Evolutionary conservation across 2,797 vertebrate genomes (phyloP).

Genomic region (Cuculus canorus): DNA sequence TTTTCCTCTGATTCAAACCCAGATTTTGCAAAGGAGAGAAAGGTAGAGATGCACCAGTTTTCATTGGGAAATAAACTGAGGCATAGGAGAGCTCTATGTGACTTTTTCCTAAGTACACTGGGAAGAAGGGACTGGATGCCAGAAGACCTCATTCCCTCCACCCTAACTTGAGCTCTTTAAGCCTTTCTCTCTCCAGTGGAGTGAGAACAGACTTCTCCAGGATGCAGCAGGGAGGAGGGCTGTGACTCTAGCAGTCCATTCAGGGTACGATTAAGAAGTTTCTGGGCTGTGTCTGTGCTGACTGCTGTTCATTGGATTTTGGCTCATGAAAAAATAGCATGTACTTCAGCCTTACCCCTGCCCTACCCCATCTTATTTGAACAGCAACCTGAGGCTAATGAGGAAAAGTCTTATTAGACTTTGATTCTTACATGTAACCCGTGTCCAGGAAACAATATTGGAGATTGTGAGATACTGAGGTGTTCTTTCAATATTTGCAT

Average conservation of each 20-base stretch:
- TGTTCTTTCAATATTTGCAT: slow-evolving; percentile 61
- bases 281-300: background rate
- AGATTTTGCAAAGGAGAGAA: background rate
- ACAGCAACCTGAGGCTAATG: background rate
- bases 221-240: background rate
- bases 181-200: background rate
- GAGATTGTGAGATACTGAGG: slow-evolving; percentile 15
- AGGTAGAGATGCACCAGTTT: background rate
- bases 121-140: background rate
- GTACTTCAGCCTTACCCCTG: background rate
- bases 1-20: background rate
- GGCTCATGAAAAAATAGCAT: background rate
- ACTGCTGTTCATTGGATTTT: background rate
- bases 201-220: background rate
- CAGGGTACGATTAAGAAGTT: background rate
- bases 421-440: slow-evolving; percentile 4
- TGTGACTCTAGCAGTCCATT: background rate
- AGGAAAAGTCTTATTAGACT: slow-evolving; percentile 39
- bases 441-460: slow-evolving; percentile 26
- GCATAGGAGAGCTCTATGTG: background rate
- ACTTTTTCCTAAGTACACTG: background rate
- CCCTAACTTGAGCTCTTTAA: background rate
- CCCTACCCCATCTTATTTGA: background rate
- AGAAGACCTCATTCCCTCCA: background rate
- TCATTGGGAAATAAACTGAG: background rate